A percentile compares a stretch with the other conserved stretches of the same genome.
Evolutionary conservation across 2,797 vertebrate genomes (phyloP).

Genomic region (Paedocypris micromegethes): DNA sequence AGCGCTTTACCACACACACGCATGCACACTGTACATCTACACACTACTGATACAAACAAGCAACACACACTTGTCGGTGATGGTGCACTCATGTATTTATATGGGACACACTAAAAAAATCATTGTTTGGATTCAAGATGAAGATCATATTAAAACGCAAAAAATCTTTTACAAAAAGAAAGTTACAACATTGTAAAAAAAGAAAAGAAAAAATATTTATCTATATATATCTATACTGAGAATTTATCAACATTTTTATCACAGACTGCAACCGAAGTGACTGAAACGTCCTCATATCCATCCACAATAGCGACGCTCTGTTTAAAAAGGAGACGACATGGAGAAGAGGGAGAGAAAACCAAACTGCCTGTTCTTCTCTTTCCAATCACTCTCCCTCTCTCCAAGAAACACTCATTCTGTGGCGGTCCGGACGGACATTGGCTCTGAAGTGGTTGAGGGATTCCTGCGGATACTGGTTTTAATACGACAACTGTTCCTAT

Average conservation of each 20-base stretch:
- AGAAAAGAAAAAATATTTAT: constrained; percentile 40
- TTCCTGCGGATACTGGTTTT: constrained; percentile 68
- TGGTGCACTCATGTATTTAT: constrained; percentile 52
- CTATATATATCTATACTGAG: constrained; percentile 46
- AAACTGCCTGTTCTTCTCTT: constrained; percentile 66
- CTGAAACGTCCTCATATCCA: constrained; percentile 40
- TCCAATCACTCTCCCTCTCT: constrained; percentile 55
- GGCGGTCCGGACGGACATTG: constrained; percentile 47
- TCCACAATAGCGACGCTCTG: constrained; percentile 47
- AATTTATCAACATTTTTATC: constrained; percentile 51
- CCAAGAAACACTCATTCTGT: constrained; percentile 54
- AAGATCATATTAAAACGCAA: constrained; percentile 36
- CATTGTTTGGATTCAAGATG: constrained; percentile 54
- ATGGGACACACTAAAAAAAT: constrained; percentile 61
- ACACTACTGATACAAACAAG: constrained; percentile 47
- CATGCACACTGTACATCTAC: constrained; percentile 24
- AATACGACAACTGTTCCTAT: constrained; percentile 75
- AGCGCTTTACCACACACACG: constrained; percentile 19
- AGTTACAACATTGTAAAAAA: constrained; percentile 43
- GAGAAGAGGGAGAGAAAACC: constrained; percentile 54
- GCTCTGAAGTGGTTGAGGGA: constrained; percentile 50
- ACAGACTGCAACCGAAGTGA: constrained; percentile 52
- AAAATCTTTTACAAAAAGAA: constrained; percentile 44
- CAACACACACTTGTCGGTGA: constrained; percentile 20
- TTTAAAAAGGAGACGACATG: constrained; percentile 42